phyloP scores from a whole-genome alignment of 2,888 invertebrate species.

The Automeris io region DNA sequence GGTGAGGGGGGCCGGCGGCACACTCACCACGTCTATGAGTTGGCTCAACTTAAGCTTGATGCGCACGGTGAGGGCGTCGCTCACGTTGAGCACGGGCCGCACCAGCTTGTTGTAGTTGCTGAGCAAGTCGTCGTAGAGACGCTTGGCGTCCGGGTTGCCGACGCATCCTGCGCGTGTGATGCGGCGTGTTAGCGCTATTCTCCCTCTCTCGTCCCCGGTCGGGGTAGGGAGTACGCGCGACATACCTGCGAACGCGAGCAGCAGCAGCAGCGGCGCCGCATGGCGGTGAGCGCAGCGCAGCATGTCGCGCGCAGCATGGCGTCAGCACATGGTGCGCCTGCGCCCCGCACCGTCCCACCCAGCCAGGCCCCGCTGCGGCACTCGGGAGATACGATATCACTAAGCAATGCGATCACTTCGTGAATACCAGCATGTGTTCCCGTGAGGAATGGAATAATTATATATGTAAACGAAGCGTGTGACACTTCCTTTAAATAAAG shows the following conservation, averaged over 20 bases:
- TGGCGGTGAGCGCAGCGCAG: constrained; percentile 53
- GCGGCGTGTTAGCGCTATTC: not conserved
- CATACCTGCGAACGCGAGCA: constrained; percentile 44
- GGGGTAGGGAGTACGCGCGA: constrained; percentile 7
- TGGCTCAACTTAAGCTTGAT: constrained; percentile 97
- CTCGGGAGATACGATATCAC: not conserved
- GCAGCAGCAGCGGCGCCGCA: constrained; percentile 48
- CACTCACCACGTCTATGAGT: constrained; percentile 97
- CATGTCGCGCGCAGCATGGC: constrained; percentile 60
- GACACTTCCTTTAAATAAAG: too few species aligned
- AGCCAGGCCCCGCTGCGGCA: constrained; percentile 10
- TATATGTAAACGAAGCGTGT: too few species aligned
- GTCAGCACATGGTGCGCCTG: constrained; percentile 53
- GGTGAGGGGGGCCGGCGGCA: not conserved
- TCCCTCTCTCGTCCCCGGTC: not conserved
- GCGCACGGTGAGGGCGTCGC: constrained; percentile 95
- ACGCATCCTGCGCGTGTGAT: constrained; percentile 81
- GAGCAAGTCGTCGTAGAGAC: constrained; percentile 95
- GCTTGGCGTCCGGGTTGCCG: constrained; percentile 96
- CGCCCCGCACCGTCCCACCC: constrained; percentile 29
- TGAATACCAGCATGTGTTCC: too few species aligned
- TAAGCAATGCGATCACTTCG: not conserved
- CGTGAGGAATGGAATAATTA: too few species aligned
- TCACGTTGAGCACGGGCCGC: constrained; percentile 95
- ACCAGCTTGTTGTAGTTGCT: constrained; percentile 98